Percentiles rank a stretch among this genome's conserved stretches.
Evolutionary conservation across 2,888 invertebrate species (phyloP).

Genomic region (Eumerus sabulonum): DNA sequence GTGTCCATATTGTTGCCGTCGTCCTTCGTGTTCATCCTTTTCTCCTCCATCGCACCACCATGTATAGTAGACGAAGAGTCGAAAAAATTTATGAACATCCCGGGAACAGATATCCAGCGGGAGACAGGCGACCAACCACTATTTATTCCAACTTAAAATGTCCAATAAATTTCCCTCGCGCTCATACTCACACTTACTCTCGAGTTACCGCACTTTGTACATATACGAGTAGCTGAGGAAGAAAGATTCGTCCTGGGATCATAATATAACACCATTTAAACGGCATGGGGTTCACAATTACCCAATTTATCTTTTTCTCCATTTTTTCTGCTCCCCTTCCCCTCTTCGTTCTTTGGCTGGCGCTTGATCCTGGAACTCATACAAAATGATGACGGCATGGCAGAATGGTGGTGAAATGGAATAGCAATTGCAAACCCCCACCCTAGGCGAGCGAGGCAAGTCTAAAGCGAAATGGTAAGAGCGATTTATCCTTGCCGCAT

Average conservation of each 20-base stretch:
- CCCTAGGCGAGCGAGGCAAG: constrained; percentile 10
- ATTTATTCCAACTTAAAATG: constrained; percentile 69
- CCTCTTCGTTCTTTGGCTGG: constrained; percentile 19
- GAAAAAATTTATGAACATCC: constrained; percentile 62
- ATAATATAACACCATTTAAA: constrained; percentile 73
- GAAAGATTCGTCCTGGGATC: constrained; percentile 69
- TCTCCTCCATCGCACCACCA: not conserved
- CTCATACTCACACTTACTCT: constrained; percentile 45
- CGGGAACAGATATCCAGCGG: constrained; percentile 61
- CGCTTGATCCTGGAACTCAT: constrained; percentile 60
- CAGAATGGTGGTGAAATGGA: constrained; percentile 3
- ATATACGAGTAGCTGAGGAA: constrained; percentile 19
- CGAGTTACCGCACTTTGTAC: not conserved
- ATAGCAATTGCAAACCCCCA: constrained; percentile 11
- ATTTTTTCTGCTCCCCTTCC: constrained; percentile 18
- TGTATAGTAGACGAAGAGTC: constrained; percentile 11
- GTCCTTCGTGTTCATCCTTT: constrained; percentile 13
- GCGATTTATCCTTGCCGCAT: constrained; percentile 65
- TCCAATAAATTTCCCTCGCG: constrained; percentile 66
- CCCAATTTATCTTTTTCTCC: constrained; percentile 72
- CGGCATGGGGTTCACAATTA: constrained; percentile 73
- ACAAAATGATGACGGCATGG: constrained; percentile 54
- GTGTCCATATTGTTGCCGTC: constrained; percentile 18
- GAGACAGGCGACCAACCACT: constrained; percentile 66
- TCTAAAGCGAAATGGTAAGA: constrained; percentile 60